Evolutionary conservation across 2,888 invertebrate genomes (phyloP).

Genomic region (Ormia ochracea): DNA sequence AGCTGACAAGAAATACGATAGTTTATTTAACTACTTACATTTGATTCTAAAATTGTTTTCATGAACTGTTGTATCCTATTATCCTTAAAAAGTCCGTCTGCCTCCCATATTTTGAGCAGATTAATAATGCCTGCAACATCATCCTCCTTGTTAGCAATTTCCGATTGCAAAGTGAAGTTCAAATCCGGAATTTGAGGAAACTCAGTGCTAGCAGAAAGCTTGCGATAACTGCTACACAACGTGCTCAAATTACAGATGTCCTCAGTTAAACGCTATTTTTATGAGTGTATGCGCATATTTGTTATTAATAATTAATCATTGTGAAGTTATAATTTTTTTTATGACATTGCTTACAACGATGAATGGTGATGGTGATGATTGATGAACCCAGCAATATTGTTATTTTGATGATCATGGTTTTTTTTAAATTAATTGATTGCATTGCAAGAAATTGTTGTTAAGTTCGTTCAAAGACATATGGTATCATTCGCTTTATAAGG

Average conservation of each 20-base stretch:
- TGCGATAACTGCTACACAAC: conserved; percentile 77
- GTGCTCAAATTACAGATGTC: conserved; percentile 80
- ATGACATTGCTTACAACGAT: conserved; percentile 7
- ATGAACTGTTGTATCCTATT: conserved; percentile 67
- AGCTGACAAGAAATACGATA: not conserved
- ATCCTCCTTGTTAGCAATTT: conserved; percentile 50
- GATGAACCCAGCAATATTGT: conserved; percentile 15
- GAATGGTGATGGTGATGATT: conserved; percentile 38
- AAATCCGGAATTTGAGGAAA: conserved; percentile 67
- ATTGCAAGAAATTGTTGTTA: conserved; percentile 17
- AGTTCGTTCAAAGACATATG: conserved; percentile 1
- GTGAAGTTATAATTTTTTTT: conserved; percentile 1
- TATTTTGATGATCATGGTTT: conserved; percentile 28
- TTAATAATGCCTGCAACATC: conserved; percentile 70
- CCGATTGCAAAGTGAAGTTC: conserved; percentile 61
- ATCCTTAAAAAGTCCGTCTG: conserved; percentile 70
- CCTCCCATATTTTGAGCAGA: conserved; percentile 72
- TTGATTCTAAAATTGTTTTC: conserved; percentile 45
- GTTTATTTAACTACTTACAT: conserved; percentile 28
- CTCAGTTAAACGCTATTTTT: conserved; percentile 78
- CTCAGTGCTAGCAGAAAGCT: conserved; percentile 72
- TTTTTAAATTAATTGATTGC: conserved; percentile 15
- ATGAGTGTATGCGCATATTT: conserved; percentile 16
- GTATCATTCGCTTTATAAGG: conserved; percentile 2
- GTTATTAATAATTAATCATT: conserved; percentile 32